Evolutionary conservation across 2,113 vertebrate genomes (phyloP), one percentile per base, ranked within the genome.

Genomic region (rabbit (Oryctolagus cuniculus)): DNA sequence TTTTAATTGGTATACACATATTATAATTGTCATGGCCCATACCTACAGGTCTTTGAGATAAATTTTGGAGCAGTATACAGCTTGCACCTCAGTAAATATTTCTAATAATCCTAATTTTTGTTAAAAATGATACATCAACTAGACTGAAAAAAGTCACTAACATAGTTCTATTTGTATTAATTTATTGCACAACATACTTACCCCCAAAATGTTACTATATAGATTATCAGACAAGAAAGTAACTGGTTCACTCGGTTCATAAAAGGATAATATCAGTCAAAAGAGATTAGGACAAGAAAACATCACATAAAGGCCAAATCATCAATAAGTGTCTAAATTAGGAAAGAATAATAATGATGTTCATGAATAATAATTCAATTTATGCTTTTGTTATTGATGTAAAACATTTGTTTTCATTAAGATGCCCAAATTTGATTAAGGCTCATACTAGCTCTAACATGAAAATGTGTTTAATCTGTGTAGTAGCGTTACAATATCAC

Each of bases 371-470:
- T 83, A 1, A 75, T 61, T 63, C 3, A 80, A 36, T 24, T 61
- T 27, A 63, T 69, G 36, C 11, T 75, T 94, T 90, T 93, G 61
- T 96, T 78, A 34, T 72, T 80, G 53, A 83, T 53, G 1, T 66
- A 61, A 83, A 88, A 2, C 6, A 10, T 78, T 90, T 90, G 4
- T 93, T 82, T 95, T 95, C 51, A 86, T 89, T 83, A 80, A 95
- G 83, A 83, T 34, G 1, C 5, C 69, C 2, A 21, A 29, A 58
- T 67, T 72, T 89, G 72, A 72, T 87, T 49, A 55, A 44, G 31
- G 25, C 61, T n/a, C 34, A 69, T 72, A 70, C 10, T 58, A 75
- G 13, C 13, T 88, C n/a, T 25, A 49, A 82, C 87, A 63, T 64
- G 34, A 91, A 91, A 92, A 88, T 74, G 31, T 5, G 9, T 25